Evolutionary conservation across 2,888 invertebrate genomes (phyloP).

Genomic region (Neuroscelio doddi): DNA sequence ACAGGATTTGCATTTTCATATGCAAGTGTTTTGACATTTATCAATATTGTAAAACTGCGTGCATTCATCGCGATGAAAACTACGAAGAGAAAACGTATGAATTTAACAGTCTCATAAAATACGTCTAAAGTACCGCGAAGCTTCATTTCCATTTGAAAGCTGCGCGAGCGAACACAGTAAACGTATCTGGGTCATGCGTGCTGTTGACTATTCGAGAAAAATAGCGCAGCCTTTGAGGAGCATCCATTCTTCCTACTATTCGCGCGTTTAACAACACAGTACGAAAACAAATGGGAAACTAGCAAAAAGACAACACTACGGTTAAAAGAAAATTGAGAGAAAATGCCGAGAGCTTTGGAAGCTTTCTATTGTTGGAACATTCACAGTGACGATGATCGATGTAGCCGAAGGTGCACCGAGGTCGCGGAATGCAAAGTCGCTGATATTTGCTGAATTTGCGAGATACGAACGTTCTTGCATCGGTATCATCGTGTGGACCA

Average conservation of each 20-base stretch:
- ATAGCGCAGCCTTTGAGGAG: conserved; percentile 7
- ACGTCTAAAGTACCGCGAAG: background rate
- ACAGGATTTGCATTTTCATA: too few relatives aligned
- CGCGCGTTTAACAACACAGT: background rate
- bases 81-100: background rate
- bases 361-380: conserved; percentile 20
- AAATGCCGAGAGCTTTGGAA: conserved; percentile 3
- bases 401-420: background rate
- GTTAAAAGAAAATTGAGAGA: conserved; percentile 21
- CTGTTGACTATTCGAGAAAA: conserved; percentile 4
- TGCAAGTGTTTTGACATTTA: too few relatives aligned
- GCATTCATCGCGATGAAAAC: background rate
- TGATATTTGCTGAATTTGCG: background rate
- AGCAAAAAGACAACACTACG: background rate
- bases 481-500: too few relatives aligned
- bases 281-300: background rate
- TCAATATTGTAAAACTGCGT: background rate
- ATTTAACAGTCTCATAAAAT: background rate
- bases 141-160: background rate
- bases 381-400: conserved; percentile 16
- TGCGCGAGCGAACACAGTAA: background rate
- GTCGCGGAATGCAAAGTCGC: background rate
- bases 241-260: background rate
- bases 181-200: conserved; percentile 22
- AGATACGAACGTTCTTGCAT: too few relatives aligned